Percentiles rank a stretch among this genome's conserved stretches.
phyloP scores from a whole-genome alignment of 1,140 invertebrate species.

The Drosophila azteca region DNA sequence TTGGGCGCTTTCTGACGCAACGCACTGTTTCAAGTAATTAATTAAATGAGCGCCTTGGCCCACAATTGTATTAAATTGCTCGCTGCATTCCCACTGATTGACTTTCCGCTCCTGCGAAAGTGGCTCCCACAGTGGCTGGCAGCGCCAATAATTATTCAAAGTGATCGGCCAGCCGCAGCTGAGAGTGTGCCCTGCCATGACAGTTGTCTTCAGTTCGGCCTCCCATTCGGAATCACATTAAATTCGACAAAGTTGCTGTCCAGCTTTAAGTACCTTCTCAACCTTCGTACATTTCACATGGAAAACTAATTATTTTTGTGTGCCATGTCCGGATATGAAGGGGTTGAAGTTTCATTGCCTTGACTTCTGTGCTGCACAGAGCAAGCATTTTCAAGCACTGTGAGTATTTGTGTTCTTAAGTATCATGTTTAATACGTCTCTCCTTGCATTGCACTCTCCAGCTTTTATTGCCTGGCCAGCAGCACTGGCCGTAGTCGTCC shows the following conservation, averaged over 20 bases:
- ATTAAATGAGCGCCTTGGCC: constrained; percentile 78
- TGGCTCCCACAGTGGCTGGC: neutral
- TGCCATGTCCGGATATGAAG: too few species aligned
- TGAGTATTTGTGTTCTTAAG: constrained; percentile 25
- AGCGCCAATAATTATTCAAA: constrained; percentile 58
- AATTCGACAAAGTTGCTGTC: too few species aligned
- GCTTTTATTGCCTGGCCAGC: constrained; percentile 65
- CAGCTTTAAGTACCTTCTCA: too few species aligned
- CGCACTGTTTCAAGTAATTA: constrained; percentile 72
- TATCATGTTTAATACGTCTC: constrained; percentile 15
- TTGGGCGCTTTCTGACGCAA: constrained; percentile 54
- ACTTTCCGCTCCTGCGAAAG: constrained; percentile 54
- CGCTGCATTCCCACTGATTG: constrained; percentile 69
- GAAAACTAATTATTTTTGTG: too few species aligned
- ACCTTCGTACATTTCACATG: too few species aligned
- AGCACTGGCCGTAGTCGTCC: constrained; percentile 41
- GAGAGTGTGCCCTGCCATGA: constrained; percentile 21
- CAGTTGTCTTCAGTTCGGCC: constrained; percentile 28
- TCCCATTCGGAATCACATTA: neutral
- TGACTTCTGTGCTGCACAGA: neutral
- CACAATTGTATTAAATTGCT: constrained; percentile 73
- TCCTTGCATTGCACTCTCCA: constrained; percentile 54
- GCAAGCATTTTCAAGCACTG: constrained; percentile 3
- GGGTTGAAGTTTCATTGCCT: neutral
- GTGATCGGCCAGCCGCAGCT: constrained; percentile 18